Conservation (phyloP, 2,113 vertebrate genomes). For the Chitala chitala region DNA sequence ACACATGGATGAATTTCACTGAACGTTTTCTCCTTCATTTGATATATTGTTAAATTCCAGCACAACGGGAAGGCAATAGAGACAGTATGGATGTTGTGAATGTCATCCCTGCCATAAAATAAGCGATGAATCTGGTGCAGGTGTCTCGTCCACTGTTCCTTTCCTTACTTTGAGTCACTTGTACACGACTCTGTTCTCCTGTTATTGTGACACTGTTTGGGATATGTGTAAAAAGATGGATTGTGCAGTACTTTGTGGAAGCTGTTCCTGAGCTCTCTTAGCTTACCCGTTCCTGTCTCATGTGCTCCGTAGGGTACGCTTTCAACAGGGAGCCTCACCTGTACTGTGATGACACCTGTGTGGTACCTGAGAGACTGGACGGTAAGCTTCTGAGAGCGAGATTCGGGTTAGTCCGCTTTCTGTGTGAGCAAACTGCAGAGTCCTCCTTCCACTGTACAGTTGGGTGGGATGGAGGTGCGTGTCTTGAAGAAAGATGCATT, state of each 20-base stretch:
- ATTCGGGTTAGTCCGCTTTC: background rate
- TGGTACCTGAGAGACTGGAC: slow-evolving; percentile 83
- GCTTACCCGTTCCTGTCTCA: background rate
- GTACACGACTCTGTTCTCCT: too few relatives aligned
- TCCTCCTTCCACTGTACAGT: background rate
- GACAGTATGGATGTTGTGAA: background rate
- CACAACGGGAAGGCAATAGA: background rate
- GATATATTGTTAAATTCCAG: background rate
- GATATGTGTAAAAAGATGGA: background rate
- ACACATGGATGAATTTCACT: too few relatives aligned
- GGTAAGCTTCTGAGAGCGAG: slow-evolving; percentile 52
- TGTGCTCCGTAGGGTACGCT: slow-evolving; percentile 60
- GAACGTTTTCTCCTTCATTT: background rate
- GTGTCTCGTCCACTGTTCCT: too few relatives aligned
- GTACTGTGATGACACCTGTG: slow-evolving; percentile 83
- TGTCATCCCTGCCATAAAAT: too few relatives aligned
- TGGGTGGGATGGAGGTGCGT: background rate
- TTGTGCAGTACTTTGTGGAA: background rate
- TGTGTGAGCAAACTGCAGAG: background rate
- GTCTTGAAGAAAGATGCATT: background rate
- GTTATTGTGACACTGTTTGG: too few relatives aligned
- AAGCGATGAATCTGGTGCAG: too few relatives aligned
- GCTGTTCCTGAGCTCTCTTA: background rate
- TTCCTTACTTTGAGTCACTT: too few relatives aligned
- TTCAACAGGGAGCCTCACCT: slow-evolving; percentile 75